Conservation (phyloP, 2,797 vertebrate genomes). For the Lacerta bilineata region DNA sequence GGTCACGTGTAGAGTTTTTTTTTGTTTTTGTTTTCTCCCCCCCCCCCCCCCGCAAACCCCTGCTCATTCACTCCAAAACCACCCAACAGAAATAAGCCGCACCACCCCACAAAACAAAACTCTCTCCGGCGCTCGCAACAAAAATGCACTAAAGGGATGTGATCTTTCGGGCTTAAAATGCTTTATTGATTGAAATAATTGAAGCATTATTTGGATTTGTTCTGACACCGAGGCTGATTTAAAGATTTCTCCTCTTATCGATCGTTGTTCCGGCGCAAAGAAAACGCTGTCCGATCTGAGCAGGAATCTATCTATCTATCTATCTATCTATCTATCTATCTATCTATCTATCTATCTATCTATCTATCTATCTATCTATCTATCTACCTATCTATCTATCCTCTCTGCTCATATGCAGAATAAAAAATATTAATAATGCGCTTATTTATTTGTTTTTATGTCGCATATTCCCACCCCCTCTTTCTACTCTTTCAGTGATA, state of each 20-base stretch:
- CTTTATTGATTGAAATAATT: slow-evolving; percentile 85
- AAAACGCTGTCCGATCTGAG: slow-evolving; percentile 76
- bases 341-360: too few species aligned
- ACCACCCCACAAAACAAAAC: too few species aligned
- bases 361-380: too few species aligned
- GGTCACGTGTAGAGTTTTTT: background rate
- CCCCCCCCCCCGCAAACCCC: too few species aligned
- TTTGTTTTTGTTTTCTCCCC: too few species aligned
- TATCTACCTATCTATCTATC: too few species aligned
- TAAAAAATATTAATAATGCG: background rate
- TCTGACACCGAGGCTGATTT: slow-evolving; percentile 85
- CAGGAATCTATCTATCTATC: background rate
- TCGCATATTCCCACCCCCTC: too few species aligned
- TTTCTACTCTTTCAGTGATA: slow-evolving; percentile 7
- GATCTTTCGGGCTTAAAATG: slow-evolving; percentile 76
- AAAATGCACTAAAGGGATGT: too few species aligned
- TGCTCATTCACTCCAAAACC: background rate
- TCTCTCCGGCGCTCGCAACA: accelerated
- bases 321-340: too few species aligned
- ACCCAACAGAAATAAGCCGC: background rate
- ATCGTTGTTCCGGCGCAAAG: slow-evolving; percentile 80
- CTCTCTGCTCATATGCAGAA: background rate
- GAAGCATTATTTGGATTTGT: slow-evolving; percentile 87
- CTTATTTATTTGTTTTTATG: background rate
- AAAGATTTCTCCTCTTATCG: slow-evolving; percentile 80